Percentiles rank a stretch among this genome's conserved stretches.
Evolutionary conservation across 2,113 vertebrate genomes (phyloP).

Genomic region (Sprattus sprattus): DNA sequence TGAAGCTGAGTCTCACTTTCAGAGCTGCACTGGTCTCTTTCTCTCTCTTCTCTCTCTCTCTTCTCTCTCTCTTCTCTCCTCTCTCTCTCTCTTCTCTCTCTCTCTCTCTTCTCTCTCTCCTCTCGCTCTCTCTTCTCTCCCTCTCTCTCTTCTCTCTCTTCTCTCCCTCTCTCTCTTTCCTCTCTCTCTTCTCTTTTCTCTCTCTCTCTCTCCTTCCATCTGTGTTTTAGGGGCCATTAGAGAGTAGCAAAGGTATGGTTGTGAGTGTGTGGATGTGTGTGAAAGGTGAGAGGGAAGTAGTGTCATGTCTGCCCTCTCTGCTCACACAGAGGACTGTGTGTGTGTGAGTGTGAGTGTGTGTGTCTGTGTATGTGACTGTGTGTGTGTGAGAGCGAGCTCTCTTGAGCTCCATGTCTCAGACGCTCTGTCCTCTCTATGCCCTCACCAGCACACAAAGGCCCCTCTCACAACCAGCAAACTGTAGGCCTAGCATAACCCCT

Average conservation of each 20-base stretch:
- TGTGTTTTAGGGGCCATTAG: neutral
- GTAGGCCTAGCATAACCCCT: constrained; percentile 18
- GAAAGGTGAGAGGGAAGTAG: constrained; percentile 10
- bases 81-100: neutral
- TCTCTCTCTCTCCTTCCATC: neutral
- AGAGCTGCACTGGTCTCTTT: neutral
- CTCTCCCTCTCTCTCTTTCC: too few species aligned
- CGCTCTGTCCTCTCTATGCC: constrained; percentile 8
- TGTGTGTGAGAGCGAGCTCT: neutral
- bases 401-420: constrained; percentile 13
- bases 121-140: too few species aligned
- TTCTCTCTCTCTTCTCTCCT: too few species aligned
- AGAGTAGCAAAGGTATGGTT: neutral
- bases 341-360: constrained; percentile 5
- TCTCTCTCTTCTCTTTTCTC: neutral
- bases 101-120: neutral
- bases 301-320: constrained; percentile 17
- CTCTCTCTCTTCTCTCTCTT: too few species aligned
- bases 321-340: constrained; percentile 16
- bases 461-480: constrained; percentile 12
- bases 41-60: neutral
- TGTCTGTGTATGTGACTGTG: constrained; percentile 8
- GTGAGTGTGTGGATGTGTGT: neutral
- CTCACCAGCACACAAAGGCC: constrained; percentile 14
- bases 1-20: neutral